phyloP scores from a whole-genome alignment of 2,113 vertebrate species.

The Lepus timidus region DNA sequence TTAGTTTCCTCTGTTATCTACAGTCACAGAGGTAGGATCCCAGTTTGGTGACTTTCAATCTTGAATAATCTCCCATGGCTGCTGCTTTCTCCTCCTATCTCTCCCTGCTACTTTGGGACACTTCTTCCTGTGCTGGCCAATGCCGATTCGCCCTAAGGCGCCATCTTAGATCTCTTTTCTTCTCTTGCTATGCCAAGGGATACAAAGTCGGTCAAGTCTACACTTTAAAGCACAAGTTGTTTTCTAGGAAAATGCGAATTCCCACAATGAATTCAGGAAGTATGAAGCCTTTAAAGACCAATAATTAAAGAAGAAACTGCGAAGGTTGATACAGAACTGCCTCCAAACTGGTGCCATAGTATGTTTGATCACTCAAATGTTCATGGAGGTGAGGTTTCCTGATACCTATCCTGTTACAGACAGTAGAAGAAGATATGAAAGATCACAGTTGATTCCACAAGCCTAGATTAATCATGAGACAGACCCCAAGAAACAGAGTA shows the following conservation, averaged over 20 bases:
- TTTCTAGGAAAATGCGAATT: constrained; percentile 26
- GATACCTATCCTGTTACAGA: neutral
- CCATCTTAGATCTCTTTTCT: neutral
- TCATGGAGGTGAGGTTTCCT: neutral
- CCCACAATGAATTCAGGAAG: neutral
- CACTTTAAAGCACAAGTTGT: neutral
- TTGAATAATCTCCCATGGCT: neutral
- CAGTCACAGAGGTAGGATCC: neutral
- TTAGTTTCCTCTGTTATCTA: constrained; percentile 22
- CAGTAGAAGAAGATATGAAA: neutral
- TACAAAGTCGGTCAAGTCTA: neutral
- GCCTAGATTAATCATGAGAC: neutral
- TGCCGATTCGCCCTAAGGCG: neutral
- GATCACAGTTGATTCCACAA: neutral
- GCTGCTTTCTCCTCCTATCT: neutral
- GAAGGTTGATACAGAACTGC: neutral
- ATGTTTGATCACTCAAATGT: neutral
- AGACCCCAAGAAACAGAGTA: neutral
- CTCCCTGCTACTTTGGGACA: neutral
- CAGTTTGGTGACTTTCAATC: neutral
- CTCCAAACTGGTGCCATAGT: neutral
- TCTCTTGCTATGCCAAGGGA: neutral
- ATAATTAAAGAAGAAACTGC: constrained; percentile 28
- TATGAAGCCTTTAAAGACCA: neutral
- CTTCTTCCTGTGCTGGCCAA: neutral